phyloP scores from a whole-genome alignment of 2,113 vertebrate species.

The Toxotes jaculatrix region DNA sequence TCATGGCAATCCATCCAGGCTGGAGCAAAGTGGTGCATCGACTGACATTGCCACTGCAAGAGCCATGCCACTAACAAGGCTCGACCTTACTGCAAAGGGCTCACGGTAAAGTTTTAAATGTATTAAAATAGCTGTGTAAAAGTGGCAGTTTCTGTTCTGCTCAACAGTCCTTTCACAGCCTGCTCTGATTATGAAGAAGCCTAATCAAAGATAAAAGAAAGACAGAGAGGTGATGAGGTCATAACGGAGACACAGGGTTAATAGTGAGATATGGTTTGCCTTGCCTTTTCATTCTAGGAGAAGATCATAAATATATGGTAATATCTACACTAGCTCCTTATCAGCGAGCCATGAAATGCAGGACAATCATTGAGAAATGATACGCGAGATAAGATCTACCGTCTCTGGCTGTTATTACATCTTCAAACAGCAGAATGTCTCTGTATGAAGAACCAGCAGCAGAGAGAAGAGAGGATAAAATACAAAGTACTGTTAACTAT shows the following conservation, averaged over 20 bases:
- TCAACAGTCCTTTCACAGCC: slow-evolving; percentile 10
- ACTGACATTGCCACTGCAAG: neutral
- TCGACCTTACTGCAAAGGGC: neutral
- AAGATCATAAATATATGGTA: slow-evolving; percentile 7
- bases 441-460: neutral
- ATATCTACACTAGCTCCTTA: neutral
- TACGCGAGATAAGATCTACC: slow-evolving; percentile 1
- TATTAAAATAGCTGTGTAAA: neutral
- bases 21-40: neutral
- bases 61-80: neutral
- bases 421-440: neutral
- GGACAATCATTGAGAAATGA: neutral
- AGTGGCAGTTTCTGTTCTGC: neutral
- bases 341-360: slow-evolving; percentile 5
- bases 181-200: slow-evolving; percentile 9
- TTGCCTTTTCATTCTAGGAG: neutral
- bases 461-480: neutral
- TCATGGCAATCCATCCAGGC: neutral
- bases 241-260: neutral
- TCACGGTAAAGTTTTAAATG: neutral
- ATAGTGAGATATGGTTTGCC: neutral
- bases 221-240: neutral
- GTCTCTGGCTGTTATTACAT: neutral
- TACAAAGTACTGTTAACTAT: no score
- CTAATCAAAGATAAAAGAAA: slow-evolving; percentile 14